phyloP scores from a whole-genome alignment of 1,140 invertebrate genomes.

The Harlomillsia oculata region DNA sequence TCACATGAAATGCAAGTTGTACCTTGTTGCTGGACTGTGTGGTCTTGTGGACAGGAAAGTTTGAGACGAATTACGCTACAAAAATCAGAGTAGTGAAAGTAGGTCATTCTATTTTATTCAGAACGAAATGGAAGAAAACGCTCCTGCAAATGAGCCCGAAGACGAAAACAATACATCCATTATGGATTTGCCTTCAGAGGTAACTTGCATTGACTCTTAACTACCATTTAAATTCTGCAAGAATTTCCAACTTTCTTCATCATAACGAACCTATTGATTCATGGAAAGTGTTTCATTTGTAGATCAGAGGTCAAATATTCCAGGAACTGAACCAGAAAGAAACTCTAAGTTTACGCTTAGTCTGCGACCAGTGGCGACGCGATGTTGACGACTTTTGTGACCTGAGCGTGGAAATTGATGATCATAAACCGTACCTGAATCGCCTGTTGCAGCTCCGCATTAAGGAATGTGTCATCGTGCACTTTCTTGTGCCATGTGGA shows the following conservation, averaged over 20 bases:
- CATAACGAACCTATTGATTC: background rate
- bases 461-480: slow-evolving; percentile 2
- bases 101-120: no score
- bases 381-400: slow-evolving; percentile 26
- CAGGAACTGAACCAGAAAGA: slow-evolving; percentile 3
- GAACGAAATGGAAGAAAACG: no score
- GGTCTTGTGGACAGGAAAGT: no score
- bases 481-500: slow-evolving; percentile 5
- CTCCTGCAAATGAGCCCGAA: no score
- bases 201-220: background rate
- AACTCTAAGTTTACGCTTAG: slow-evolving; percentile 10
- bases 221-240: background rate
- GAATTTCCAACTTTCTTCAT: background rate
- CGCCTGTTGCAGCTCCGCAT: slow-evolving; percentile 16
- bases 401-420: slow-evolving; percentile 19
- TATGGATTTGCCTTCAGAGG: background rate
- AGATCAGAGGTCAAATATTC: slow-evolving; percentile 20
- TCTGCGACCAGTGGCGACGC: slow-evolving; percentile 16
- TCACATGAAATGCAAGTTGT: no score
- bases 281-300: background rate
- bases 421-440: slow-evolving; percentile 9
- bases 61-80: no score
- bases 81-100: no score
- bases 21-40: no score
- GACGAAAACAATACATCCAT: background rate